These are phyloP conservation scores for Cyphomyrus plagiostoma DNA, from an alignment of 2,113 vertebrate species.

Conservation along the genomic window DNA sequence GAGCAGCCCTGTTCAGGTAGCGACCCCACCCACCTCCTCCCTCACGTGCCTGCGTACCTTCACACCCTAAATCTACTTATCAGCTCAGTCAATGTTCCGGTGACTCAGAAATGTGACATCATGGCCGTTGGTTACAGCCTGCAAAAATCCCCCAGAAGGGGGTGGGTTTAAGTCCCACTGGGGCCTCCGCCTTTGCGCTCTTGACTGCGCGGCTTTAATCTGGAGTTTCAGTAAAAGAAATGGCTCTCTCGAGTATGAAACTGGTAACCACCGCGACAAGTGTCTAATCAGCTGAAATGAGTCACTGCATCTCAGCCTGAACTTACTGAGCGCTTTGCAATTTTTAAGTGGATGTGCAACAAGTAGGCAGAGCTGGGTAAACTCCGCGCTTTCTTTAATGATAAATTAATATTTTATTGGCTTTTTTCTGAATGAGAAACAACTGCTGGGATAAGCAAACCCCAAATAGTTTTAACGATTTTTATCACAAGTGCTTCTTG, in stretches of 20 bases:
- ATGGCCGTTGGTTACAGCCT: not conserved
- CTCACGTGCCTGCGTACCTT: not conserved
- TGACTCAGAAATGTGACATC: not conserved
- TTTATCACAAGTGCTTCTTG: not conserved
- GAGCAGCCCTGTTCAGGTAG: conserved; percentile 81
- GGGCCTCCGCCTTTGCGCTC: not conserved
- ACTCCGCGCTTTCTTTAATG: not conserved
- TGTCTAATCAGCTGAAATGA: not conserved
- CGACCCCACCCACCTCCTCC: not conserved
- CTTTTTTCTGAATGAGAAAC: not conserved
- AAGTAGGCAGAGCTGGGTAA: not conserved
- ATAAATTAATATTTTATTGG: conserved; percentile 20
- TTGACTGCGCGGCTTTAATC: not conserved
- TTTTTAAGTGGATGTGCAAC: not conserved
- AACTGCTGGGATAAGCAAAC: not conserved
- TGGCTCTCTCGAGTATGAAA: not conserved
- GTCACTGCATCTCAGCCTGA: not conserved
- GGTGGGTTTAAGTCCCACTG: not conserved
- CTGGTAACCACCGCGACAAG: not conserved
- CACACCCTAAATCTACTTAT: not conserved
- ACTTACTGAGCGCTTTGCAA: not conserved
- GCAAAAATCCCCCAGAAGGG: not conserved
- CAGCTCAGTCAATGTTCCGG: not conserved
- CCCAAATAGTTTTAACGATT: not conserved
- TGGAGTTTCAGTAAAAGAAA: not conserved